These are phyloP conservation scores for Allochrocebus solatus DNA, from an alignment of 2,797 vertebrate genomes.

Conservation along the genomic window DNA sequence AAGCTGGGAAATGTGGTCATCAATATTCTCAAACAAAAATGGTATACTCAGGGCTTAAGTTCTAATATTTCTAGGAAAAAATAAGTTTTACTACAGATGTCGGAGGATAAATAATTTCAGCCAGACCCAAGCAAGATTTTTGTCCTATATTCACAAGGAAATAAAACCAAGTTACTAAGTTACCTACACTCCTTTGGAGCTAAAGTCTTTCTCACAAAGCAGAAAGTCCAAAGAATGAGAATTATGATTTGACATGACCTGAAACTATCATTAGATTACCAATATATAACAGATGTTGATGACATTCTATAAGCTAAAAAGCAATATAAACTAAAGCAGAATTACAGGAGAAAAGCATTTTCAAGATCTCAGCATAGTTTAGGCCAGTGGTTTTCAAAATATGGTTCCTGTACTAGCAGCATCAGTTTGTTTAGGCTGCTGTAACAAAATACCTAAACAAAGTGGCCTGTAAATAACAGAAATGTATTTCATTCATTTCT, in stretches of 20 bases:
- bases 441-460: neutral
- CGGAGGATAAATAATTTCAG: constrained; percentile 28
- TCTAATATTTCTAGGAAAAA: neutral
- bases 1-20: neutral
- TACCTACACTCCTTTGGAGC: neutral
- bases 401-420: neutral
- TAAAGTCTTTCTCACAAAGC: neutral
- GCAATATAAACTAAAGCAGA: neutral
- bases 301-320: neutral
- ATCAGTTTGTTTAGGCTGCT: neutral
- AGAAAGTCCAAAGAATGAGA: neutral
- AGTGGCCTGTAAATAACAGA: neutral
- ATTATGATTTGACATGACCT: neutral
- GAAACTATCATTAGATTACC: neutral
- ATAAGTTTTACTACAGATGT: constrained; percentile 14
- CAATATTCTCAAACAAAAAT: neutral
- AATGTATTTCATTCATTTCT: neutral
- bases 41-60: neutral
- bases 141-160: neutral
- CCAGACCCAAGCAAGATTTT: constrained; percentile 2
- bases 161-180: constrained; percentile 25
- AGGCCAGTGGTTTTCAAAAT: neutral
- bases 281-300: neutral
- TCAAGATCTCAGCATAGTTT: neutral
- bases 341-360: neutral